Evolutionary conservation across 1,140 invertebrate genomes (phyloP).

Genomic region (Nephotettix cincticeps): DNA sequence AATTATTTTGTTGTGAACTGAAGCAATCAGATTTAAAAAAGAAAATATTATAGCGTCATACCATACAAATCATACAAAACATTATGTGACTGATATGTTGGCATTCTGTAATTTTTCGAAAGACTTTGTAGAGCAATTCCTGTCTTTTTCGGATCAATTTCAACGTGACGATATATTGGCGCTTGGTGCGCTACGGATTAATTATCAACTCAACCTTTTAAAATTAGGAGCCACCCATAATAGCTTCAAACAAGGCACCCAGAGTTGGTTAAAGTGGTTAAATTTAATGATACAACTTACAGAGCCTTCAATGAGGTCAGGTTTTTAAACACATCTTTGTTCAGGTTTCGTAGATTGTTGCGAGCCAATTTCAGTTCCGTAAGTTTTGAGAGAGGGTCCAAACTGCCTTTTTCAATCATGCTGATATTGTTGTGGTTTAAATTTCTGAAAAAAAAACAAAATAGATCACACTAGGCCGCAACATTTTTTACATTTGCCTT

Average conservation of each 20-base stretch:
- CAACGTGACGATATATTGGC: background rate
- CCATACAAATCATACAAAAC: too few relatives aligned
- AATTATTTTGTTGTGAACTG: too few relatives aligned
- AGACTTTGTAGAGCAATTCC: background rate
- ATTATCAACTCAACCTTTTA: background rate
- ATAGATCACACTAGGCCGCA: constrained; percentile 27
- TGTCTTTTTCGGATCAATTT: background rate
- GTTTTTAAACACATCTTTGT: constrained; percentile 69
- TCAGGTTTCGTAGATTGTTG: constrained; percentile 70
- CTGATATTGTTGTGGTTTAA: constrained; percentile 76
- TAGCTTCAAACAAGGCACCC: background rate
- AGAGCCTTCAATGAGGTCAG: constrained; percentile 67
- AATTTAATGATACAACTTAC: constrained; percentile 52
- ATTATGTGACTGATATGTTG: too few relatives aligned
- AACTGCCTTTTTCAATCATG: constrained; percentile 62
- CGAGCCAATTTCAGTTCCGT: constrained; percentile 76
- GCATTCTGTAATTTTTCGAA: background rate
- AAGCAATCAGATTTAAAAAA: too few relatives aligned
- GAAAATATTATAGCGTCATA: too few relatives aligned
- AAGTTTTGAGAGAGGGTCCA: constrained; percentile 70
- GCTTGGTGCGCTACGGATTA: background rate
- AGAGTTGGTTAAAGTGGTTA: background rate
- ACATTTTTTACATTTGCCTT: constrained; percentile 24
- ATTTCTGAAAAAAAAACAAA: constrained; percentile 55
- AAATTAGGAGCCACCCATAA: background rate